Conservation (phyloP, 2,797 vertebrate species). For the Neopelma chrysocephalum region DNA sequence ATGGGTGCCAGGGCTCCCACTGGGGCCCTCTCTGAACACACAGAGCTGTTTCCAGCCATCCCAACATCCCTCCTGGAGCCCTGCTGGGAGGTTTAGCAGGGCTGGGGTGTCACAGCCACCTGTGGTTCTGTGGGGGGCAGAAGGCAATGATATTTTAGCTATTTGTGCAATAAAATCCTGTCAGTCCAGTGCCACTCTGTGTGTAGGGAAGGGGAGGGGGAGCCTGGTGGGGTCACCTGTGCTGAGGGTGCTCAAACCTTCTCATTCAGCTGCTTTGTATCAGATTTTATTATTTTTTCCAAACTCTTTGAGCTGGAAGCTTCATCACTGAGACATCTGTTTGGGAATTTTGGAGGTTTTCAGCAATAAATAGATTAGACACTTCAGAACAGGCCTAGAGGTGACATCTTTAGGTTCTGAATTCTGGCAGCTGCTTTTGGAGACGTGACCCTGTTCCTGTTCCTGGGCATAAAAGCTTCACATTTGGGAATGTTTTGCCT, state of each 20-base stretch:
- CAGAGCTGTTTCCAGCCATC: background rate
- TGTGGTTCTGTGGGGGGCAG: background rate
- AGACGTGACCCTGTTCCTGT: background rate
- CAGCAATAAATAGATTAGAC: background rate
- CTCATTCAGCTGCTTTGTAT: background rate
- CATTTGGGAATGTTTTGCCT: background rate
- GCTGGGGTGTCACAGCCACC: background rate
- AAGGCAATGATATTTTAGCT: background rate
- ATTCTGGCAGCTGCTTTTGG: background rate
- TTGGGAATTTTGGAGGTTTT: background rate
- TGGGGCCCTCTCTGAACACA: background rate
- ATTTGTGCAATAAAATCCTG: accelerated
- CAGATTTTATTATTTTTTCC: background rate
- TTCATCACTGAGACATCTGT: accelerated
- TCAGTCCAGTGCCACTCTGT: accelerated
- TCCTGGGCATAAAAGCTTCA: background rate
- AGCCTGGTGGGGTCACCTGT: background rate
- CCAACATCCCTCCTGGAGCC: background rate
- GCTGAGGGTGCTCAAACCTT: background rate
- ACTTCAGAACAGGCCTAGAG: background rate
- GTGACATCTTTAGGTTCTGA: background rate
- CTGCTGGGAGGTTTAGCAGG: background rate
- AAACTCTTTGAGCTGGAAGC: background rate
- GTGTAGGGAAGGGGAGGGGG: background rate
- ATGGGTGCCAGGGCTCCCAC: background rate